Base-by-base conservation (phyloP, 2,797 vertebrate species). In the Loris lydekkerianus region DNA sequence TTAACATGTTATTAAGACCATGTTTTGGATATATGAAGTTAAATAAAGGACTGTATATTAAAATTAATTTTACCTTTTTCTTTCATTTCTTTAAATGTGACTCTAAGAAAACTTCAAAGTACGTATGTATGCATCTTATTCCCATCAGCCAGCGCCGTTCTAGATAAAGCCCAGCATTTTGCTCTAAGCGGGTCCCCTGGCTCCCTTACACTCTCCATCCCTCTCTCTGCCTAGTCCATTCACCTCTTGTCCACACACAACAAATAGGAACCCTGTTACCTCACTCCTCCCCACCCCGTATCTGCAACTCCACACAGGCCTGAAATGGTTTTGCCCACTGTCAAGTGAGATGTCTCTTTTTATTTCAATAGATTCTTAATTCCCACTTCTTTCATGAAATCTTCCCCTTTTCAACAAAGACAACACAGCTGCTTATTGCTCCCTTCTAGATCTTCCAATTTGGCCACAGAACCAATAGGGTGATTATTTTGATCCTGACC, bases 401-500 rank as follows among this genome's bases (percentile, higher is more conserved):
- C n/a, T 93, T 81, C 63, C 7, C 10, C 43, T 91, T 76, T 87
- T 69, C 18, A 75, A 46, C 67, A 65, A 94, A 92, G 20, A 90
- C 15, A 73, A 67, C 21, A n/a, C 20, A 85, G 34, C 31, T 91
- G 34, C 23, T 5, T 84, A 70, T 75, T 92, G 69, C 10, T 90
- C 77, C 81, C 53, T 76, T 89, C 89, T 90, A 70, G 65, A 58
- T 60, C 70, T 80, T 95, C 21, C 77, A 82, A 2, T 83, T 91
- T 95, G 37, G 73, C 69, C 40, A 49, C 11, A 90, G 69, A 93
- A 89, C n/a, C 65, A 56, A 31, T 14, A 81, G 31, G 15, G 31
- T 40, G 91, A 75, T 86, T 86, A 58, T 83, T 95, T 60, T 89
- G 58, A 77, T 78, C 65, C 27, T 92, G 90, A 80, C 69, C 70